Percentiles rank a stretch among this genome's conserved stretches.
Evolutionary conservation across 2,113 vertebrate species (phyloP).

Genomic region (Scortum barcoo): DNA sequence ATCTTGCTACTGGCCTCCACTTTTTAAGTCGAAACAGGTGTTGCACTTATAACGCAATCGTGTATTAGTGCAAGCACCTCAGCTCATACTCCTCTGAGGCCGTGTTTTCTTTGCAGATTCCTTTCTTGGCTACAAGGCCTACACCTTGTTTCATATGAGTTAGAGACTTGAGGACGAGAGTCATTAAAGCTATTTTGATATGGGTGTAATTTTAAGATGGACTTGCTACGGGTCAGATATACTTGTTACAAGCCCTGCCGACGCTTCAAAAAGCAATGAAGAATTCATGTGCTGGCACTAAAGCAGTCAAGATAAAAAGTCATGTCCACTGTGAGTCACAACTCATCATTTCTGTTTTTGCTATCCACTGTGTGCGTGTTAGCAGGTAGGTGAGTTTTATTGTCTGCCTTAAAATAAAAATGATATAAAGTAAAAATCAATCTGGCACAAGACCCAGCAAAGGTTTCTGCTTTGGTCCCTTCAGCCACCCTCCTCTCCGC

Average conservation of each 20-base stretch:
- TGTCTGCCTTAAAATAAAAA: constrained; percentile 73
- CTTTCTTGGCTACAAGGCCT: constrained; percentile 56
- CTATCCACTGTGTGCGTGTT: constrained; percentile 38
- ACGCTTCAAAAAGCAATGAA: constrained; percentile 40
- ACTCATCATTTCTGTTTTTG: constrained; percentile 55
- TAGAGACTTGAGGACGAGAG: constrained; percentile 48
- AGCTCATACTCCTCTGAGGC: constrained; percentile 53
- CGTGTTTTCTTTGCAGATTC: constrained; percentile 81
- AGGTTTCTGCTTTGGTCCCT: constrained; percentile 53
- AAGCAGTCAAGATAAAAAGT: constrained; percentile 42
- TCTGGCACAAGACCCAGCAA: constrained; percentile 61
- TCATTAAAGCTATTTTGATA: constrained; percentile 65
- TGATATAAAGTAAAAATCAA: constrained; percentile 76
- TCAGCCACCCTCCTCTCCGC: constrained; percentile 56
- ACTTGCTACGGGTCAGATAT: constrained; percentile 52
- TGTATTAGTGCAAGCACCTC: constrained; percentile 68
- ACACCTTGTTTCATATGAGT: constrained; percentile 64
- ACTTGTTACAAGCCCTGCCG: constrained; percentile 42
- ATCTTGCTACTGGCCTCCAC: constrained; percentile 81
- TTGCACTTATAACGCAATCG: constrained; percentile 71
- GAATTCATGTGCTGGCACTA: constrained; percentile 33
- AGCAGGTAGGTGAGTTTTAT: constrained; percentile 62
- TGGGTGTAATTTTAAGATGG: constrained; percentile 53
- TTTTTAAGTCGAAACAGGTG: constrained; percentile 85
- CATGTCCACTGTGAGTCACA: constrained; percentile 49